Conservation (phyloP, 2,113 vertebrate genomes). For the Parus major region DNA sequence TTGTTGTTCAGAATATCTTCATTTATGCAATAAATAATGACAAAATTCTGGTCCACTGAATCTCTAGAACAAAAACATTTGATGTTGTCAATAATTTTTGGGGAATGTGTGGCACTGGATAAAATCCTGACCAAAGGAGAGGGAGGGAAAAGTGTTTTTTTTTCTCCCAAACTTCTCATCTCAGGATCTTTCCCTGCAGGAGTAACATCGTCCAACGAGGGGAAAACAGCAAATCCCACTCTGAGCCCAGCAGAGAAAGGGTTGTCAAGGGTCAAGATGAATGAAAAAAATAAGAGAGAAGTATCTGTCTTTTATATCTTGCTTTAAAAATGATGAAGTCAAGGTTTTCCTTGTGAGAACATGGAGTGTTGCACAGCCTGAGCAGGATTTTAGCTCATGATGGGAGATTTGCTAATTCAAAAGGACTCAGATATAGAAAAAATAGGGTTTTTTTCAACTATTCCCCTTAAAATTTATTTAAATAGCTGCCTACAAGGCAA, state of each 20-base stretch:
- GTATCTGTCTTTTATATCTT: neutral
- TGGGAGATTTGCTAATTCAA: neutral
- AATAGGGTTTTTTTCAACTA: fast-evolving
- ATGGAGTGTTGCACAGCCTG: neutral
- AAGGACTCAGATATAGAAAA: neutral
- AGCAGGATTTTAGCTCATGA: fast-evolving
- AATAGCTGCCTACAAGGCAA: neutral
- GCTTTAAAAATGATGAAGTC: neutral
- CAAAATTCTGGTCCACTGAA: neutral
- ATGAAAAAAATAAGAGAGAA: conserved; percentile 1
- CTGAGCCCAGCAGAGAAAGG: neutral
- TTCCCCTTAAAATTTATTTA: neutral
- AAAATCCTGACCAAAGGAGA: neutral
- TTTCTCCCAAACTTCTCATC: neutral
- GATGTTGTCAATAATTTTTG: neutral
- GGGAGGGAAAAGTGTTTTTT: neutral
- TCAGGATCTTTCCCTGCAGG: neutral
- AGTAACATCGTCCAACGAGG: neutral
- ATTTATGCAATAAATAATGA: neutral
- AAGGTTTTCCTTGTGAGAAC: neutral
- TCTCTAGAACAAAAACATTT: neutral
- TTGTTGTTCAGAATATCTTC: neutral
- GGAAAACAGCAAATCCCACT: neutral
- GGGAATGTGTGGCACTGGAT: neutral
- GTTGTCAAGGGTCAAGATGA: neutral